These are phyloP conservation scores for Hetaerina titia DNA, from an alignment of 2,888 invertebrate species.

Conservation along the genomic window DNA sequence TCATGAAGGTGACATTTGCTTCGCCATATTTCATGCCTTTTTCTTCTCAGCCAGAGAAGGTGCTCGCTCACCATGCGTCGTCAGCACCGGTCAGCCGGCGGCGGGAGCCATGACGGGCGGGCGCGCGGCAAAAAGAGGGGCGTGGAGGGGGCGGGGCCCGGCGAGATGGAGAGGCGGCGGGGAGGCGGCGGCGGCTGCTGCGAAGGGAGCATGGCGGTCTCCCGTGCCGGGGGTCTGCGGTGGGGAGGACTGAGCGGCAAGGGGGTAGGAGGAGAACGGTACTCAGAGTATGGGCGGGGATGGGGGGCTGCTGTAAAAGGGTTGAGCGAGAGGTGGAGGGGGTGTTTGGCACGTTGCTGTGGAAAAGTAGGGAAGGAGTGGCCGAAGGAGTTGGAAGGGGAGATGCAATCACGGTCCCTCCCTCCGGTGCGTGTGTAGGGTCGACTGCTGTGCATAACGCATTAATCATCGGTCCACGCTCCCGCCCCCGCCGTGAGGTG, in stretches of 20 bases:
- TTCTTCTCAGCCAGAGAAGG: not conserved
- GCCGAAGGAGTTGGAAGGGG: not conserved
- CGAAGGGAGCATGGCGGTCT: not conserved
- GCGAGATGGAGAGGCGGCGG: not conserved
- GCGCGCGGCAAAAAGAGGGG: slow-evolving; percentile 53
- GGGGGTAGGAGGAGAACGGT: not conserved
- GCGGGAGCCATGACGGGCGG: slow-evolving; percentile 33
- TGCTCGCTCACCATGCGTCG: not conserved
- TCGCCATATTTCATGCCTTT: not conserved
- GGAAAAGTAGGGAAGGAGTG: not conserved
- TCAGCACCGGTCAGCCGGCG: slow-evolving; percentile 47
- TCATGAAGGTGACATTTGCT: not conserved
- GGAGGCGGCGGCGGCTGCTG: slow-evolving; percentile 6
- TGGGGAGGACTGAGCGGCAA: not conserved
- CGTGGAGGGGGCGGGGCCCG: slow-evolving; percentile 54
- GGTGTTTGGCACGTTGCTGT: not conserved
- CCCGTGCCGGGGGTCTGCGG: not conserved
- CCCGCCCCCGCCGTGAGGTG: slow-evolving; percentile 18
- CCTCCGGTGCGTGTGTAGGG: slow-evolving; percentile 45
- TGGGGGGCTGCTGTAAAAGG: not conserved
- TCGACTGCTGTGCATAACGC: slow-evolving; percentile 59
- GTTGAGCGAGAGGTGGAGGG: not conserved
- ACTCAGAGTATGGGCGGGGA: not conserved
- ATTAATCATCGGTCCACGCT: slow-evolving; percentile 51
- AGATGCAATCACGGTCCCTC: slow-evolving; percentile 47